These are phyloP conservation scores for Globia sparganii DNA, from an alignment of 2,888 invertebrate genomes.

Conservation along the genomic window DNA sequence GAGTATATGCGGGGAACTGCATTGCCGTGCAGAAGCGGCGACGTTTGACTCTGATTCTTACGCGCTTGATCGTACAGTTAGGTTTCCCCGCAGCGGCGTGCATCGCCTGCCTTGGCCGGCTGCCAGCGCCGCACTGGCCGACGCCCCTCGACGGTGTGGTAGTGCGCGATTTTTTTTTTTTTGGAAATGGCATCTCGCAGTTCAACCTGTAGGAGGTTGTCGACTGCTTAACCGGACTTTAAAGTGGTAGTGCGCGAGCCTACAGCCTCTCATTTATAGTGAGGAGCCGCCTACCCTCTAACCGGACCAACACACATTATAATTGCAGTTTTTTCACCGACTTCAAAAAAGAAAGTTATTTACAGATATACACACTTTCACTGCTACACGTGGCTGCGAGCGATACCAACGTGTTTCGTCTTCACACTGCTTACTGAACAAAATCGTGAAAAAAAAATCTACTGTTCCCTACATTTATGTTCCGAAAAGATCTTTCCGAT, in stretches of 20 bases:
- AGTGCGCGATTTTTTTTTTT: no score
- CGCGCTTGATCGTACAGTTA: neutral
- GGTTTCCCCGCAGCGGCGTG: neutral
- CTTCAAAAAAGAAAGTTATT: no score
- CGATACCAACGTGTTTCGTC: neutral
- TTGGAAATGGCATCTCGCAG: no score
- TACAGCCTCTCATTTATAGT: constrained; percentile 34
- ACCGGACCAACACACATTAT: constrained; percentile 12
- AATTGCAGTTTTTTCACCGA: constrained; percentile 35
- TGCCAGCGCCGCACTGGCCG: constrained; percentile 43
- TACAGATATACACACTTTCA: constrained; percentile 14
- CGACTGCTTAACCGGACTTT: no score
- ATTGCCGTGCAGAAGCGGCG: constrained; percentile 31
- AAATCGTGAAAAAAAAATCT: no score
- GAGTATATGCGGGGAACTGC: constrained; percentile 42
- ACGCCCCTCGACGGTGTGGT: no score
- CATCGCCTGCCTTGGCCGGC: constrained; percentile 33
- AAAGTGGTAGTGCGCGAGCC: constrained; percentile 31
- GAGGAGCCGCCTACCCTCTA: neutral
- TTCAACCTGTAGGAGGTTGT: no score
- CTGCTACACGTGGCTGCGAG: neutral
- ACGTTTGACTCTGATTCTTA: constrained; percentile 11
- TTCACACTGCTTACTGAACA: neutral
- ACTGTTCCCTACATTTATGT: no score
- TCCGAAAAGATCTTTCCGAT: no score